These are phyloP conservation scores for Aspidoscelis tigris DNA, from an alignment of 2,113 vertebrate species.

Conservation along the genomic window DNA sequence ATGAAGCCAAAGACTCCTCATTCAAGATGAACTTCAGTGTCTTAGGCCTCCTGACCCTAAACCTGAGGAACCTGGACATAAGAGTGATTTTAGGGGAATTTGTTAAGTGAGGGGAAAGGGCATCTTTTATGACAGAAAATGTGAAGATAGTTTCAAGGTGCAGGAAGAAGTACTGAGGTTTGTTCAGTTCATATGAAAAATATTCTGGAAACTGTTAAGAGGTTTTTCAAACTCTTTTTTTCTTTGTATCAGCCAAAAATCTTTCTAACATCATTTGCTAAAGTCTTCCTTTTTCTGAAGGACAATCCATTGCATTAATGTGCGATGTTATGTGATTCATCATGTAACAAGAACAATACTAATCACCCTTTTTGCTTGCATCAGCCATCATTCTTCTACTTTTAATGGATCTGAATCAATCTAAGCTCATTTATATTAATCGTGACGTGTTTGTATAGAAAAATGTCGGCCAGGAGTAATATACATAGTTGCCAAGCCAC, in stretches of 20 bases:
- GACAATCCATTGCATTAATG: constrained; percentile 78
- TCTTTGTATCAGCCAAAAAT: constrained; percentile 59
- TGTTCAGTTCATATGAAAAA: constrained; percentile 14
- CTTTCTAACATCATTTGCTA: constrained; percentile 63
- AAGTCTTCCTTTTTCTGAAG: constrained; percentile 79
- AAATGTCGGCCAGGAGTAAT: constrained; percentile 51
- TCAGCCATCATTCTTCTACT: constrained; percentile 81
- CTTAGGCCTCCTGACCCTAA: no score
- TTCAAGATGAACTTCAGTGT: no score
- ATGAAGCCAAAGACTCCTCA: no score
- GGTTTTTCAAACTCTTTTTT: constrained; percentile 41
- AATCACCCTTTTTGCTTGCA: constrained; percentile 79
- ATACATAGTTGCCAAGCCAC: constrained; percentile 22
- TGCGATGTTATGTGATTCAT: constrained; percentile 80
- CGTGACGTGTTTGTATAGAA: constrained; percentile 74
- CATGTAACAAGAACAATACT: constrained; percentile 81
- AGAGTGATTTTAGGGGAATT: no score
- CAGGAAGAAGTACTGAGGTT: background rate
- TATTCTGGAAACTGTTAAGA: constrained; percentile 40
- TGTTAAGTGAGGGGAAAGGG: no score
- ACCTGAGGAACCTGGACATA: no score
- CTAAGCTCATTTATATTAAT: constrained; percentile 87
- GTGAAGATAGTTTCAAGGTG: background rate
- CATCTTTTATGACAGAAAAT: no score
- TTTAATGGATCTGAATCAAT: constrained; percentile 81